Conservation (phyloP, 2,888 invertebrate genomes). For the Muschampia plurimacula region DNA sequence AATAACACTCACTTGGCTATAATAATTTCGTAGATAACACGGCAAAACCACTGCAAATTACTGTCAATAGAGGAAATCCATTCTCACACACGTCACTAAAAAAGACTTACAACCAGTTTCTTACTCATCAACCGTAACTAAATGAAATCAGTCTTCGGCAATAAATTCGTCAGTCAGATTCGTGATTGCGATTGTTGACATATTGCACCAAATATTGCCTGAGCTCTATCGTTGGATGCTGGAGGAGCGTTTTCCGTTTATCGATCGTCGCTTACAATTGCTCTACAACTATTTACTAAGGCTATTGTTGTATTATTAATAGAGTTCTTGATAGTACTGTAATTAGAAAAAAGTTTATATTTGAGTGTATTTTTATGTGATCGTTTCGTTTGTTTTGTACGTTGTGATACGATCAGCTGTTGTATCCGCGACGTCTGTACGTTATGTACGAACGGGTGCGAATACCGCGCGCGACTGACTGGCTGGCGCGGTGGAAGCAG, state of each 20-base stretch:
- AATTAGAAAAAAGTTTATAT: not conserved
- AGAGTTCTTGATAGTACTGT: not conserved
- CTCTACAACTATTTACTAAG: slow-evolving; percentile 35
- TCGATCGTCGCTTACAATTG: slow-evolving; percentile 45
- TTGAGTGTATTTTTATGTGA: slow-evolving; percentile 43
- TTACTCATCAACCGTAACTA: slow-evolving; percentile 45
- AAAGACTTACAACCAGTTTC: slow-evolving; percentile 49
- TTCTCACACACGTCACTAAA: slow-evolving; percentile 66
- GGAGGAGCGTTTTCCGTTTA: slow-evolving; percentile 43
- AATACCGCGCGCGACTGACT: slow-evolving; percentile 78
- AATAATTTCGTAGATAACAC: slow-evolving; percentile 60
- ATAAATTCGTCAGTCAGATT: slow-evolving; percentile 41
- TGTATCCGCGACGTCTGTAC: slow-evolving; percentile 52
- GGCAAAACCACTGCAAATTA: slow-evolving; percentile 61
- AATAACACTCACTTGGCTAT: slow-evolving; percentile 57
- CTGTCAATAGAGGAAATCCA: slow-evolving; percentile 68
- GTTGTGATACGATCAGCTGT: slow-evolving; percentile 73
- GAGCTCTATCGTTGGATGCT: slow-evolving; percentile 45
- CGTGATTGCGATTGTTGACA: slow-evolving; percentile 63
- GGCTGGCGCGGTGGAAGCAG: slow-evolving; percentile 43
- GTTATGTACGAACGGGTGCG: slow-evolving; percentile 64
- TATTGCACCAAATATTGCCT: slow-evolving; percentile 75
- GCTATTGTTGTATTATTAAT: not conserved
- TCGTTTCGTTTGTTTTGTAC: slow-evolving; percentile 63
- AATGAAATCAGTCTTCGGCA: slow-evolving; percentile 39